Percentiles rank a stretch among this genome's conserved stretches.
Evolutionary conservation across 1,140 invertebrate genomes (phyloP).

Genomic region (Formica exsecta): DNA sequence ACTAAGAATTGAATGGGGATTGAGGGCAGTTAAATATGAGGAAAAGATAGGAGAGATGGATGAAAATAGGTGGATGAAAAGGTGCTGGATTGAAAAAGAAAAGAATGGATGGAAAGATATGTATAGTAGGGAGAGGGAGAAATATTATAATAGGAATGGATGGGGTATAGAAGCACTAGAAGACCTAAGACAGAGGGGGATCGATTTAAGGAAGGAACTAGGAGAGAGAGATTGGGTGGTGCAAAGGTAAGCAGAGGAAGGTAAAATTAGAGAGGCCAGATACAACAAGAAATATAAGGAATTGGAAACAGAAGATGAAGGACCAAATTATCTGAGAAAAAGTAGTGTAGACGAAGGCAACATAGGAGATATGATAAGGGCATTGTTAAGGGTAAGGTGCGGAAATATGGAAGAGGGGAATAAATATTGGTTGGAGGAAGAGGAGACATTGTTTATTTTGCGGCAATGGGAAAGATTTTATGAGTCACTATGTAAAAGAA

Average conservation of each 20-base stretch:
- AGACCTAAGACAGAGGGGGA: neutral
- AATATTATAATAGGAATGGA: neutral
- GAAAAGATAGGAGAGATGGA: slow-evolving; percentile 3
- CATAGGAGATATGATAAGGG: neutral
- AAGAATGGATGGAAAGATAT: neutral
- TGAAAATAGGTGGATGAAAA: neutral
- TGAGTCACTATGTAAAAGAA: neutral
- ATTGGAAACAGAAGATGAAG: neutral
- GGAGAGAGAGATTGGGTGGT: neutral
- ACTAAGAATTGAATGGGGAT: neutral
- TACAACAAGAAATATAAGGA: slow-evolving; percentile 18
- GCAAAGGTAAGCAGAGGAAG: neutral
- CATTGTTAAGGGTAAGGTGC: neutral
- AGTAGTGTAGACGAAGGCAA: no score
- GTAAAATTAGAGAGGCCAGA: neutral
- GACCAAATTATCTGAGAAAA: neutral
- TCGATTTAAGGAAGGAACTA: neutral
- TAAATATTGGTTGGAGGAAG: slow-evolving; percentile 1
- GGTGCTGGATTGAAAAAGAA: neutral
- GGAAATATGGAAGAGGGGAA: neutral
- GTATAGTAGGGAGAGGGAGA: neutral
- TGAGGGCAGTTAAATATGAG: slow-evolving; percentile 1
- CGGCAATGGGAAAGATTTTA: neutral
- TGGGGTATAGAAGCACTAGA: neutral
- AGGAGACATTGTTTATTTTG: neutral